Percentiles rank a stretch among this genome's conserved stretches.
These are phyloP conservation scores for Uria aalge DNA, from an alignment of 2,113 vertebrate genomes.

Conservation along the genomic window DNA sequence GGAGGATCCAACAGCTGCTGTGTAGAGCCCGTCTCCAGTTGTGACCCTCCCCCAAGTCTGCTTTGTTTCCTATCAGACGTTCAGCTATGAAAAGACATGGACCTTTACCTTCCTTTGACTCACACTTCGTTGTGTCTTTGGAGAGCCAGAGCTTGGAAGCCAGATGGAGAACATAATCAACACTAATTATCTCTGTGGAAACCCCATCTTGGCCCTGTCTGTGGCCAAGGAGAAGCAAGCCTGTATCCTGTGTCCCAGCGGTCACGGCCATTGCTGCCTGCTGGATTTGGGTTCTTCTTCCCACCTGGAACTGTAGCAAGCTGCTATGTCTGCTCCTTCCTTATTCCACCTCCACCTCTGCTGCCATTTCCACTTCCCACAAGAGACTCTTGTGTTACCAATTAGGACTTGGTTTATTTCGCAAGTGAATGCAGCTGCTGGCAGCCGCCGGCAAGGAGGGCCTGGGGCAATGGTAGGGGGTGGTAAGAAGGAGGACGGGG, in stretches of 20 bases:
- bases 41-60: background rate
- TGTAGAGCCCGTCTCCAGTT: background rate
- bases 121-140: background rate
- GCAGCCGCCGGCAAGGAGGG: background rate
- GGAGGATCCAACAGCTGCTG: background rate
- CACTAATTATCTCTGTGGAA: background rate
- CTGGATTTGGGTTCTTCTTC: background rate
- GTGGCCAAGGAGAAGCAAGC: background rate
- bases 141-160: background rate
- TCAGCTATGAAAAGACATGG: background rate
- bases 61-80: background rate
- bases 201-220: background rate
- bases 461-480: background rate
- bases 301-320: background rate
- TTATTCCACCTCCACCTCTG: background rate
- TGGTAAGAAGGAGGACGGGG: background rate
- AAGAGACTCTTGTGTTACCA: background rate
- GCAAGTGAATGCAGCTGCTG: background rate
- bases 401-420: background rate
- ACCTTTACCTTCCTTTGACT: background rate
- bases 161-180: background rate
- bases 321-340: background rate
- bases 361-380: background rate
- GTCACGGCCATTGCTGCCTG: background rate
- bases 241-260: rapidly evolving